A percentile compares a stretch with the other conserved stretches of the same genome.
phyloP scores from a whole-genome alignment of 1,140 invertebrate species.

The Samia ricini region DNA sequence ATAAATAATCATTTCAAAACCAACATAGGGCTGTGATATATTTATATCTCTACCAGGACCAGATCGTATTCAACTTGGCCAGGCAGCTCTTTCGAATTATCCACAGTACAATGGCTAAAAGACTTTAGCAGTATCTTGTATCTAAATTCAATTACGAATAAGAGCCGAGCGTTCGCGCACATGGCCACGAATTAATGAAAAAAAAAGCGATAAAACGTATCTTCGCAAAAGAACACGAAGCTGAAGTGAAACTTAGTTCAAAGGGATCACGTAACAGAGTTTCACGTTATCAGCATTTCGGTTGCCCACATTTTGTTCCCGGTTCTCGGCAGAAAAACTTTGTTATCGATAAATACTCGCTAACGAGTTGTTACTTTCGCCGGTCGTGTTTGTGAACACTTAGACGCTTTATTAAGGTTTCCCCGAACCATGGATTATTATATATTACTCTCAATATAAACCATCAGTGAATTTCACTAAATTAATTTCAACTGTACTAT shows the following conservation, averaged over 20 bases:
- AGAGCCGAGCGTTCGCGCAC: not conserved
- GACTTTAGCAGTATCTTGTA: not conserved
- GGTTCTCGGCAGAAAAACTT: slow-evolving; percentile 31
- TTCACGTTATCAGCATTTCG: slow-evolving; percentile 53
- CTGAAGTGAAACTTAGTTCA: slow-evolving; percentile 39
- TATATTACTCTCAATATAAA: not conserved
- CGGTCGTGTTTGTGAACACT: slow-evolving; percentile 5
- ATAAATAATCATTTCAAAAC: too few relatives aligned
- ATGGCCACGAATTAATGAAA: slow-evolving; percentile 18
- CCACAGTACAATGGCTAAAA: not conserved
- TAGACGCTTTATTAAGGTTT: not conserved
- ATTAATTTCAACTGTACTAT: too few relatives aligned
- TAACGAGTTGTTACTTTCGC: slow-evolving; percentile 47
- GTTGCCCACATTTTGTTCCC: slow-evolving; percentile 43
- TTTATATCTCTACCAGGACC: not conserved
- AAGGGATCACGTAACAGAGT: slow-evolving; percentile 59
- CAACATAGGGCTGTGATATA: too few relatives aligned
- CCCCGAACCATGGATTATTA: not conserved
- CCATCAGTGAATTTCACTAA: not conserved
- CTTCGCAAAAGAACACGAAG: slow-evolving; percentile 19
- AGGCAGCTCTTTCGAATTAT: not conserved
- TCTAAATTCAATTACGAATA: slow-evolving; percentile 6
- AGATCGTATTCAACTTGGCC: not conserved
- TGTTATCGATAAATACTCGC: slow-evolving; percentile 49
- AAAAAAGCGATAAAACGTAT: slow-evolving; percentile 13